These are phyloP conservation scores for Steinernema scapterisci DNA, from an alignment of 2,888 invertebrate genomes.

Conservation along the genomic window DNA sequence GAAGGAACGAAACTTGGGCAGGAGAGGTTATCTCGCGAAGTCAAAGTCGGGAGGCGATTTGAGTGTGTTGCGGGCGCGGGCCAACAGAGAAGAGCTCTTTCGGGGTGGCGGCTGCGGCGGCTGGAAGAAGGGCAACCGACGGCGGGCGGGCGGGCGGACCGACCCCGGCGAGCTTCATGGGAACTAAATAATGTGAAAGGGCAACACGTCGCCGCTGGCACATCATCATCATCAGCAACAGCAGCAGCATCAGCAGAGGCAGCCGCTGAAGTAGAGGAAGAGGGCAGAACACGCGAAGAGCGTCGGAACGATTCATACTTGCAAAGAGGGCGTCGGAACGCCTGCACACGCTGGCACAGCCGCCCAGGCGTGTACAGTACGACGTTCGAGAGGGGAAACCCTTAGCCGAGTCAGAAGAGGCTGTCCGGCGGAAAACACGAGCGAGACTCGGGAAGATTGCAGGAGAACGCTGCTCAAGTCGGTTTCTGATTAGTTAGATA, in stretches of 20 bases:
- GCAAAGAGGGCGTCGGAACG: not conserved
- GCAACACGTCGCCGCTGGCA: constrained; percentile 31
- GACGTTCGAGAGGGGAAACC: not conserved
- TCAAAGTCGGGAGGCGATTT: not conserved
- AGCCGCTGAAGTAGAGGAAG: not conserved
- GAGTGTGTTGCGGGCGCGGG: not conserved
- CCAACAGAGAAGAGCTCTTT: not conserved
- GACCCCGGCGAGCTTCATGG: constrained; percentile 23
- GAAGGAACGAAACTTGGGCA: not conserved
- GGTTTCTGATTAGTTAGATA: not conserved
- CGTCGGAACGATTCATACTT: not conserved
- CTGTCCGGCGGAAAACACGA: too few species aligned
- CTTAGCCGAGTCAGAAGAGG: not conserved
- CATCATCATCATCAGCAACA: constrained; percentile 5
- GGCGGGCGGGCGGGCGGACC: not conserved
- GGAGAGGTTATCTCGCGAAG: not conserved
- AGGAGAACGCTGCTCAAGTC: not conserved
- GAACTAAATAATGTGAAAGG: constrained; percentile 32
- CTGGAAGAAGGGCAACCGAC: not conserved
- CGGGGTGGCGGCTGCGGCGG: not conserved
- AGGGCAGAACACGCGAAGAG: not conserved
- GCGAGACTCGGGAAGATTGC: not conserved
- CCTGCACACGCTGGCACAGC: not conserved
- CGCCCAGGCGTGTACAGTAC: not conserved
- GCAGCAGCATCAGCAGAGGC: not conserved